Base-by-base conservation (phyloP, 2,888 invertebrate genomes). In the Mongoloraphidia duomilia region DNA sequence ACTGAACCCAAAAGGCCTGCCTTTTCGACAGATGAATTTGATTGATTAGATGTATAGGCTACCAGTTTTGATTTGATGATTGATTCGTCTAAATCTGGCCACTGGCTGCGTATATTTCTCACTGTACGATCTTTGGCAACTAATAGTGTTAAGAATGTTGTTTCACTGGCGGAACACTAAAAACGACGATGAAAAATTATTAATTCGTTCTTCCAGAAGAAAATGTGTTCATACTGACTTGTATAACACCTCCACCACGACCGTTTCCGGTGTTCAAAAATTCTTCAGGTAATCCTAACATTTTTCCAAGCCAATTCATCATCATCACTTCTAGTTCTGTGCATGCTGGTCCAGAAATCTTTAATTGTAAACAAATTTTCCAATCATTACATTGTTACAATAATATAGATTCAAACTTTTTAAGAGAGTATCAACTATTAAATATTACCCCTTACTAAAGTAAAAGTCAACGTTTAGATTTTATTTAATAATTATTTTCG, bases 11-110 rank as follows among this genome's bases (percentile, higher is more conserved):
- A 65, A 33, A 86, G 69, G 5, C 87, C 88, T 0, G 89, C 82
- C 62, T 90, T 88, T 65, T 93, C 92, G 4, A 93, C 85, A 1
- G 89, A 90, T 4, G 89, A 90, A 63, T 93, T 92, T 38, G 90
- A 84, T 69, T 92, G 85, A 60, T 86, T 84, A 55, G 88, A 91
- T 2, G 85, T 78, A 63, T 93, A 93, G 8, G 84, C 85, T 0
- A 92, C 73, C 14, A 92, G 70, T 65, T 82, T 84, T 1, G 76
- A 73, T 60, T 78, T 77, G 41, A 85, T 76, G 14, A 74, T 69
- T 41, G 72, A 74, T 55, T 81, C 80, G 33, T 77, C 75, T 54
- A 79, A 61, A 8, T 75, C 74, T 0, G 84, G 80, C 58, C 81
- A 66, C 33, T 67, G 59, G 49, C 65, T 62, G 53, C 73, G 69